Conservation (phyloP, 2,888 invertebrate species). For the Nephrotoma appendiculata region DNA sequence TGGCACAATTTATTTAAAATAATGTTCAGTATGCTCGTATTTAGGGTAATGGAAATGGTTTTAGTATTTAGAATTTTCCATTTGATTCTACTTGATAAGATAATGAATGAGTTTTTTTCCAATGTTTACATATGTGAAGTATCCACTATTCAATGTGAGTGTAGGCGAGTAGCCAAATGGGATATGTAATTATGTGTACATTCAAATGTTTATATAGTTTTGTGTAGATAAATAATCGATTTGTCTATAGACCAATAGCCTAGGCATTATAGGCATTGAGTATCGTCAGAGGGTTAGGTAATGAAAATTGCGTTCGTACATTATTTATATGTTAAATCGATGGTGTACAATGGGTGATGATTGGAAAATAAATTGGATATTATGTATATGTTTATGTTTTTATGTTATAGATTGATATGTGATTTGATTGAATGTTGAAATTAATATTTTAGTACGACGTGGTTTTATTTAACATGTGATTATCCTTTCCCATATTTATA, state of each 20-base stretch:
- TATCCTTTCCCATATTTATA: neutral
- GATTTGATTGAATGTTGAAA: neutral
- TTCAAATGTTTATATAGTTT: neutral
- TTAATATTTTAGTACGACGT: neutral
- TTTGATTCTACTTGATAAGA: neutral
- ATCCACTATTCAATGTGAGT: neutral
- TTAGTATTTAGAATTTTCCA: too few species aligned
- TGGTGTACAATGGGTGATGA: neutral
- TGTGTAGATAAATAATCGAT: neutral
- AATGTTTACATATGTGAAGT: neutral
- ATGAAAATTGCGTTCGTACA: neutral
- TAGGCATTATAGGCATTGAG: too few species aligned
- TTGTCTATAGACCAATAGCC: neutral
- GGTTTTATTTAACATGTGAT: neutral
- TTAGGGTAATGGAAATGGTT: too few species aligned
- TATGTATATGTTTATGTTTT: neutral
- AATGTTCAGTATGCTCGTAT: too few species aligned
- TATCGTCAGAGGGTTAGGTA: neutral
- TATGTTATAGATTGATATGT: neutral
- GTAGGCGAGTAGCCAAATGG: neutral
- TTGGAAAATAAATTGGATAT: neutral
- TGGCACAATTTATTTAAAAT: too few species aligned
- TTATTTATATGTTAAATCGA: neutral
- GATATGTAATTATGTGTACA: neutral
- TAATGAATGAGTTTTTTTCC: neutral